Evolutionary conservation across 2,113 vertebrate species (phyloP).

Genomic region (Eulemur macaco): DNA sequence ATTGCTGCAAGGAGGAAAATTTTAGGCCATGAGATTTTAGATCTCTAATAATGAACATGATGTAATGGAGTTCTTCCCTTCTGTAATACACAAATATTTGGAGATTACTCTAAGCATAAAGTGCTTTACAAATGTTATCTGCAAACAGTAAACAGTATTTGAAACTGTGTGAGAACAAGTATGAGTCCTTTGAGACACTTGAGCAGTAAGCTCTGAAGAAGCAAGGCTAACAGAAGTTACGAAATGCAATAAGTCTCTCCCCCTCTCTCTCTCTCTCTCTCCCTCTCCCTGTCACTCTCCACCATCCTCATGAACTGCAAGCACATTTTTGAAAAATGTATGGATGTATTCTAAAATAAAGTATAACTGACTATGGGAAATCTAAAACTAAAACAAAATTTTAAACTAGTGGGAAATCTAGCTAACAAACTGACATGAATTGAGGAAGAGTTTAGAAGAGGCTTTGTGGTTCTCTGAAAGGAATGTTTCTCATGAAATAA

Average conservation of each 20-base stretch:
- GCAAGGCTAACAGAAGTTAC: background rate
- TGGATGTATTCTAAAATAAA: background rate
- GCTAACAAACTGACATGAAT: conserved; percentile 14
- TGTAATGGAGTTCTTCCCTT: background rate
- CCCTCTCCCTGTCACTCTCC: background rate
- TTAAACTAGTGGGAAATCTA: conserved; percentile 37
- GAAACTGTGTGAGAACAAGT: background rate
- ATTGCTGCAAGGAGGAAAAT: background rate
- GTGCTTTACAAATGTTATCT: background rate
- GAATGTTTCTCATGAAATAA: conserved; percentile 61
- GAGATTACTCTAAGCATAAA: background rate
- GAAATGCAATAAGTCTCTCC: background rate
- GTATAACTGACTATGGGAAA: background rate
- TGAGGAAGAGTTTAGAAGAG: conserved; percentile 49
- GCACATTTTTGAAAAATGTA: conserved; percentile 22
- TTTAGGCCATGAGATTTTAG: background rate
- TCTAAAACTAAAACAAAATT: conserved; percentile 48
- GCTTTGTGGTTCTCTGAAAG: conserved; percentile 58
- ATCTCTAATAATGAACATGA: background rate
- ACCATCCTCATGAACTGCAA: background rate
- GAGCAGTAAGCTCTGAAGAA: background rate
- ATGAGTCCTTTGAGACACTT: background rate
- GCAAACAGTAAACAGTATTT: background rate
- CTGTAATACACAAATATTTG: background rate
- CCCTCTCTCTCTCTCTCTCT: background rate